Conservation (phyloP, 2,888 invertebrate species). For the Plebejus anna region DNA sequence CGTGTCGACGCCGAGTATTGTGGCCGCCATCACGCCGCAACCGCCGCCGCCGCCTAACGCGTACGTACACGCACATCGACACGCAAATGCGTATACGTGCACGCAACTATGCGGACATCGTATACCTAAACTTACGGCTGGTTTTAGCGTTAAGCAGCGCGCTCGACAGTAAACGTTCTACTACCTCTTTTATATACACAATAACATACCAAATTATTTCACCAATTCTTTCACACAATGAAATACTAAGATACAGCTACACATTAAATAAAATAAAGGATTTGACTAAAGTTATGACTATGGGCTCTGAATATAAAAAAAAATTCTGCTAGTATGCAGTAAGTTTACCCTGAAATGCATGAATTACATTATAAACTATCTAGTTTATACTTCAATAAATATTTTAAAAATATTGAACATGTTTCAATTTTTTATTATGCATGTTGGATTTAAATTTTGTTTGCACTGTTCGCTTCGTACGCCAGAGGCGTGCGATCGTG, state of each 20-base stretch:
- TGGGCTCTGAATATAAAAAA: not conserved
- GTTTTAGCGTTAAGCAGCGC: too few species aligned
- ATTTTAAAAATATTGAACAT: slow-evolving; percentile 50
- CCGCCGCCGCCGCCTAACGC: slow-evolving; percentile 56
- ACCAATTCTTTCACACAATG: too few species aligned
- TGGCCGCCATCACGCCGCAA: slow-evolving; percentile 79
- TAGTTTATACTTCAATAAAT: not conserved
- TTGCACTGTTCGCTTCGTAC: slow-evolving; percentile 65
- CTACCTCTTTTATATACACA: too few species aligned
- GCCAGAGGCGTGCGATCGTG: slow-evolving; percentile 34
- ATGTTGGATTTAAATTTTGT: slow-evolving; percentile 53
- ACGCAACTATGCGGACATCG: not conserved
- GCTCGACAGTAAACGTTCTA: too few species aligned
- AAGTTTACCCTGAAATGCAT: not conserved
- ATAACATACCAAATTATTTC: too few species aligned
- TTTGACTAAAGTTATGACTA: too few species aligned
- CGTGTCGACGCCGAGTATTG: slow-evolving; percentile 93
- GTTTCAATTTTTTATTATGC: slow-evolving; percentile 49
- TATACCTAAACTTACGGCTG: not conserved
- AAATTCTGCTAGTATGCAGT: not conserved
- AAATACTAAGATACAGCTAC: too few species aligned
- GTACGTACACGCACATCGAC: slow-evolving; percentile 48
- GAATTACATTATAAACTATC: not conserved
- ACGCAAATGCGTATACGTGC: slow-evolving; percentile 7
- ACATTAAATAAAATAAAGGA: too few species aligned